Evolutionary conservation across 2,888 invertebrate species (phyloP).

Genomic region (Acrobasis consociella): DNA sequence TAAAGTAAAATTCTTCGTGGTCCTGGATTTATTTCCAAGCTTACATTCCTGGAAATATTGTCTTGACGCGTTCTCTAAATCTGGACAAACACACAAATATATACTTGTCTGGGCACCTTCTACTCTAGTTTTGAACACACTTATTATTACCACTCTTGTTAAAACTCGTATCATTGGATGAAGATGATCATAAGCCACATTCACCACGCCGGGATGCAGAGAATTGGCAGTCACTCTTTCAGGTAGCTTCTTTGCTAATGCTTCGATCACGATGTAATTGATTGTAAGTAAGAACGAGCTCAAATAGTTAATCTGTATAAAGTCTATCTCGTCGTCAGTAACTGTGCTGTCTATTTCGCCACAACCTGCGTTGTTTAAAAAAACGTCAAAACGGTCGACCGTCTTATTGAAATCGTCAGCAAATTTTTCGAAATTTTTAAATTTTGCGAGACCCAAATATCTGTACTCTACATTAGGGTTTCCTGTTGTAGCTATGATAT

Average conservation of each 20-base stretch:
- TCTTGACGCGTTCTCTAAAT: conserved; percentile 86
- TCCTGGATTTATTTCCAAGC: background rate
- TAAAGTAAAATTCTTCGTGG: background rate
- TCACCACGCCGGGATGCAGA: conserved; percentile 92
- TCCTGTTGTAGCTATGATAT: conserved; percentile 86
- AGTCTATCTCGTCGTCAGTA: conserved; percentile 84
- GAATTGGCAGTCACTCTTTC: conserved; percentile 88
- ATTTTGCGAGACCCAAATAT: conserved; percentile 75
- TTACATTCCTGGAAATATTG: conserved; percentile 88
- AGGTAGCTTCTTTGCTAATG: conserved; percentile 61
- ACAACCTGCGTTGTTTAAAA: conserved; percentile 85
- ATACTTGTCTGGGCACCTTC: conserved; percentile 92
- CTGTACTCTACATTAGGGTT: conserved; percentile 87
- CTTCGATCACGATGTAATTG: too few species aligned
- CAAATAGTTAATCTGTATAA: conserved; percentile 87
- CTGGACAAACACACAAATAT: conserved; percentile 87
- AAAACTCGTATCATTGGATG: conserved; percentile 33
- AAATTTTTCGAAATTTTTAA: conserved; percentile 82
- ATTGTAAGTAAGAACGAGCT: conserved; percentile 88
- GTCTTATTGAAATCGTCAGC: conserved; percentile 80
- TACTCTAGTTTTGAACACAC: conserved; percentile 86
- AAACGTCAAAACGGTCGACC: conserved; percentile 79
- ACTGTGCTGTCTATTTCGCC: conserved; percentile 52
- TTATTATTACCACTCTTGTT: conserved; percentile 58
- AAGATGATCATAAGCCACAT: conserved; percentile 87